A percentile compares a stretch with the other conserved stretches of the same genome.
Evolutionary conservation across 2,797 vertebrate genomes (phyloP).

Genomic region (Aselliscus stoliczkanus): DNA sequence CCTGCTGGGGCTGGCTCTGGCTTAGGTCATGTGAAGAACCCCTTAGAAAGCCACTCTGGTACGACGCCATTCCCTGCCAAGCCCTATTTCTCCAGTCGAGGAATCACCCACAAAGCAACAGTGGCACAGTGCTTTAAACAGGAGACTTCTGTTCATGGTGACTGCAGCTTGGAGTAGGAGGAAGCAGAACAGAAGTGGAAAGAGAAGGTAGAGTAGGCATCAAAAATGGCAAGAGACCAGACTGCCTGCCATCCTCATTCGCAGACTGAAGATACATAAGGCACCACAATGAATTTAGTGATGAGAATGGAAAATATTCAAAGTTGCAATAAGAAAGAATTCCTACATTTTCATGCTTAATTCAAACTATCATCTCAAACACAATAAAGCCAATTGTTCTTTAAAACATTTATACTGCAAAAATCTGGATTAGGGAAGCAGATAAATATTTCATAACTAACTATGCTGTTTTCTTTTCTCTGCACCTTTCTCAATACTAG

Average conservation of each 20-base stretch:
- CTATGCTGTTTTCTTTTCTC: not conserved
- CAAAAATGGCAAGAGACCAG: not conserved
- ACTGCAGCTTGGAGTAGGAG: not conserved
- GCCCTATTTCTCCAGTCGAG: not conserved
- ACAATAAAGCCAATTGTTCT: not conserved
- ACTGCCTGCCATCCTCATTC: not conserved
- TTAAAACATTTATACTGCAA: not conserved
- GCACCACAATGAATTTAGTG: not conserved
- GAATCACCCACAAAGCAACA: not conserved
- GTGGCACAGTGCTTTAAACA: not conserved
- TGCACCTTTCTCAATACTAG: not conserved
- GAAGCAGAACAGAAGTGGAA: no score
- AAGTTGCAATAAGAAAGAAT: not conserved
- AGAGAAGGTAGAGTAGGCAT: not conserved
- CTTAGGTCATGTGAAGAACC: not conserved
- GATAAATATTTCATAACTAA: not conserved
- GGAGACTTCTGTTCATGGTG: not conserved
- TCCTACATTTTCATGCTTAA: not conserved
- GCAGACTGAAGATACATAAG: not conserved
- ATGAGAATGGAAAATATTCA: not conserved
- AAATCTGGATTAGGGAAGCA: not conserved
- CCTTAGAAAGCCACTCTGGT: not conserved
- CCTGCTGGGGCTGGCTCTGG: not conserved
- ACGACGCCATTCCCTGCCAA: no score
- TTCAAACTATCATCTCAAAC: not conserved